phyloP scores from a whole-genome alignment of 35 echinoderm and acorn worm genomes.

The Ptychodera flava region DNA sequence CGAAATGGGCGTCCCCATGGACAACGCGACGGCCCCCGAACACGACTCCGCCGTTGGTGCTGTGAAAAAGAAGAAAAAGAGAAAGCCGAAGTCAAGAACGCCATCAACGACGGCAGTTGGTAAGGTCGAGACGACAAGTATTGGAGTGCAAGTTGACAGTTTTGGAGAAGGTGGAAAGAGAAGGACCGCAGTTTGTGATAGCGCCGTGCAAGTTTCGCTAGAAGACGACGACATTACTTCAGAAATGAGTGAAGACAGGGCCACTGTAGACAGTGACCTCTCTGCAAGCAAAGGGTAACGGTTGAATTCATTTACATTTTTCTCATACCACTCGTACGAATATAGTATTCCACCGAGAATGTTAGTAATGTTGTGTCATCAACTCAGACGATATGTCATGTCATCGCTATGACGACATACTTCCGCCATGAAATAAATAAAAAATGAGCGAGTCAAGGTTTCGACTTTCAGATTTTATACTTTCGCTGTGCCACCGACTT shows the following conservation, averaged over 20 bases:
- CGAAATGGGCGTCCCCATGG: too few relatives aligned
- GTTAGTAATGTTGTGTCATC: too few relatives aligned
- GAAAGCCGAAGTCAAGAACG: background rate
- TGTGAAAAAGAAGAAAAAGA: background rate
- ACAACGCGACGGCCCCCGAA: background rate
- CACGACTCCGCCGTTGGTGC: background rate
- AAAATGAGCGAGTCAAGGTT: too few relatives aligned
- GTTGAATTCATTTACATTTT: too few relatives aligned
- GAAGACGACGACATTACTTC: background rate
- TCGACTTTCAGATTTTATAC: too few relatives aligned
- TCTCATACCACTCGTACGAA: too few relatives aligned
- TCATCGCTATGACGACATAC: too few relatives aligned
- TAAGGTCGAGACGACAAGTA: background rate
- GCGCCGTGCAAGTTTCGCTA: background rate
- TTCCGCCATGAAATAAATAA: too few relatives aligned
- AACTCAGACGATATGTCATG: too few relatives aligned
- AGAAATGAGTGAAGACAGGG: background rate
- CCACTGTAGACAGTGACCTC: background rate
- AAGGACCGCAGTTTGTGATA: background rate
- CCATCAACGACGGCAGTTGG: background rate
- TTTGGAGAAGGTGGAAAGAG: background rate
- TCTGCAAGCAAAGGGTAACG: too few relatives aligned
- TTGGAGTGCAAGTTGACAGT: background rate
- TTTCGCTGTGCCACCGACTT: too few relatives aligned
- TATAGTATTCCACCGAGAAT: too few relatives aligned